Conservation (phyloP, 2,113 vertebrate genomes). For the Eupsittula cactorum region DNA sequence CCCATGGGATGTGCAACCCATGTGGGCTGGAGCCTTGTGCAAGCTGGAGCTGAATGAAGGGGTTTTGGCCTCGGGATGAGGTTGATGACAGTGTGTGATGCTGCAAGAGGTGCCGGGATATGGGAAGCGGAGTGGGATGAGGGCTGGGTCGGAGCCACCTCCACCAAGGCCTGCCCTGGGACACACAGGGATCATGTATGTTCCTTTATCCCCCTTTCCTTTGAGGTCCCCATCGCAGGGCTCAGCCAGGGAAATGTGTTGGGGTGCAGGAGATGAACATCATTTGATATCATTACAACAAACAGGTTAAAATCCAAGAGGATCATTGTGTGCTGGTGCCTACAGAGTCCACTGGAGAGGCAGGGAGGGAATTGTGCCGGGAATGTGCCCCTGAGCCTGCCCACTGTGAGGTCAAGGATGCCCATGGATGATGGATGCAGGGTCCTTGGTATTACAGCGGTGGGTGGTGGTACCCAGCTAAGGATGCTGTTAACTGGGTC, state of each 20-base stretch:
- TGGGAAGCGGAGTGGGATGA: background rate
- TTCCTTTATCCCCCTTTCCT: background rate
- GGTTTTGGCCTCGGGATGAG: background rate
- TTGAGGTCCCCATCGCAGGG: background rate
- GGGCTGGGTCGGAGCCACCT: background rate
- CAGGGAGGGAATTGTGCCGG: background rate
- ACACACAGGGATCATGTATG: background rate
- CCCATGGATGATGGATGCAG: background rate
- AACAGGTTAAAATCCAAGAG: background rate
- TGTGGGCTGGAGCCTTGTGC: fast-evolving
- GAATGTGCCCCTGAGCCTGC: background rate
- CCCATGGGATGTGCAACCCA: fast-evolving
- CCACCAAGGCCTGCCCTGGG: background rate
- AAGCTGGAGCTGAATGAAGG: background rate
- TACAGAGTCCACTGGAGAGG: background rate
- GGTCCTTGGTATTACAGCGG: background rate
- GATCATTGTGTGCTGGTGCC: background rate
- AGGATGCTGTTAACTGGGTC: background rate
- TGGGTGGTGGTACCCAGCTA: background rate
- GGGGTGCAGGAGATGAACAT: background rate
- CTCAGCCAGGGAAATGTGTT: background rate
- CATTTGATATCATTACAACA: background rate
- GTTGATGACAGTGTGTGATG: background rate
- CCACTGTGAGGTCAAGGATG: background rate
- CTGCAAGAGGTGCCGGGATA: background rate